Evolutionary conservation across 2,888 invertebrate species (phyloP).

Genomic region (Idaea biselata): DNA sequence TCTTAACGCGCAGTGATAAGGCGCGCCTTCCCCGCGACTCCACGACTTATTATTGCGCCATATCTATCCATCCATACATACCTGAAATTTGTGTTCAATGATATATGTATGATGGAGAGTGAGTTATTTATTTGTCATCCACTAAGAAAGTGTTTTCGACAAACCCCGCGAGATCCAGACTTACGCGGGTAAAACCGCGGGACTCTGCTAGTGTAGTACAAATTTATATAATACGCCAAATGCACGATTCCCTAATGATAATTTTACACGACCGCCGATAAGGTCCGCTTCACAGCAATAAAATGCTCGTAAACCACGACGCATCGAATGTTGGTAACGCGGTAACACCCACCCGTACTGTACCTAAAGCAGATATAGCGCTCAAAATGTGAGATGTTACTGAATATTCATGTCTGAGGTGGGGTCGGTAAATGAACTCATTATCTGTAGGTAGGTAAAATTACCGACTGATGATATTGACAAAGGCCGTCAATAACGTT

Average conservation of each 20-base stretch:
- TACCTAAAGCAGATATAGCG: background rate
- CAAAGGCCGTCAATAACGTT: no score
- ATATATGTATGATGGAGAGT: no score
- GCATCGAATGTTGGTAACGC: conserved; percentile 48
- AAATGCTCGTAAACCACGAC: conserved; percentile 46
- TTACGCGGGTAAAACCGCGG: no score
- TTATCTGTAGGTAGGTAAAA: conserved; percentile 27
- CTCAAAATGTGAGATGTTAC: conserved; percentile 41
- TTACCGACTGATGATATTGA: no score
- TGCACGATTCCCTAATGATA: conserved; percentile 25
- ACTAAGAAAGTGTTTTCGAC: no score
- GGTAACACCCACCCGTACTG: conserved; percentile 17
- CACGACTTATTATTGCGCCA: no score
- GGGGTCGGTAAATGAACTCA: conserved; percentile 65
- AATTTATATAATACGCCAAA: conserved; percentile 23
- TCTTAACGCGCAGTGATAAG: no score
- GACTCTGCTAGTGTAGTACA: conserved; percentile 8
- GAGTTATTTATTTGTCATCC: no score
- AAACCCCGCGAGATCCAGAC: no score
- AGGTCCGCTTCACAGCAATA: conserved; percentile 45
- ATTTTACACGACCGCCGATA: conserved; percentile 37
- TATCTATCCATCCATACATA: no score
- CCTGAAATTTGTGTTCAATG: no score
- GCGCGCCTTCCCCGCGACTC: no score
- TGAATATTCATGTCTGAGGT: conserved; percentile 66